phyloP scores from a whole-genome alignment of 2,113 vertebrate genomes.

The Eretmochelys imbricata region DNA sequence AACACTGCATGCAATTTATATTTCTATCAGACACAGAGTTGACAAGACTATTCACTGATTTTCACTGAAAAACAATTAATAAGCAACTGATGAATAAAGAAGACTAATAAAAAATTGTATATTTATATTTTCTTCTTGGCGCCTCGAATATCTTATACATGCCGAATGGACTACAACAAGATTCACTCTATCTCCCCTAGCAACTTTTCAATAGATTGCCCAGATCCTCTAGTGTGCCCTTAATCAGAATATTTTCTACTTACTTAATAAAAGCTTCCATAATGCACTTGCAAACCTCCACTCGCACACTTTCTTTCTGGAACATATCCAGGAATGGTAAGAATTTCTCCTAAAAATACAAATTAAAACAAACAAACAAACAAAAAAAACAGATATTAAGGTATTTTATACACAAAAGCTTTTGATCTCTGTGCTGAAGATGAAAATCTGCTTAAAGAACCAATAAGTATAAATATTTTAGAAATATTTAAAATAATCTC shows the following conservation, averaged over 20 bases:
- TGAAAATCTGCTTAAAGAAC: not conserved
- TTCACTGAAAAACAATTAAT: not conserved
- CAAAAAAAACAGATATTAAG: not conserved
- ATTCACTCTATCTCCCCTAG: not conserved
- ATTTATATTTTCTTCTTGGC: not conserved
- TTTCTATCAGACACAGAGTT: not conserved
- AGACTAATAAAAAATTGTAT: not conserved
- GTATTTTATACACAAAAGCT: not conserved
- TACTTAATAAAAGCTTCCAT: slow-evolving; percentile 98
- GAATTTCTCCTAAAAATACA: slow-evolving; percentile 91
- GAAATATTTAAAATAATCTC: not conserved
- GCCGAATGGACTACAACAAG: not conserved
- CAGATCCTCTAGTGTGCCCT: not conserved
- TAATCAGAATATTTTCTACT: slow-evolving; percentile 47
- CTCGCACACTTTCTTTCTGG: slow-evolving; percentile 95
- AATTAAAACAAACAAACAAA: not conserved
- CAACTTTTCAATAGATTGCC: not conserved
- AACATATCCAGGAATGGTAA: slow-evolving; percentile 98
- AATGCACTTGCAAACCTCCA: slow-evolving; percentile 95
- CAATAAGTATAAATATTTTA: not conserved
- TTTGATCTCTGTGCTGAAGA: not conserved
- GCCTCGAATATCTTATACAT: not conserved
- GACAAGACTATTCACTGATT: not conserved
- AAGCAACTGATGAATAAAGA: not conserved
- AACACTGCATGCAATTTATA: not conserved